Conservation (phyloP, 1,140 invertebrate genomes). For the Popillia japonica region DNA sequence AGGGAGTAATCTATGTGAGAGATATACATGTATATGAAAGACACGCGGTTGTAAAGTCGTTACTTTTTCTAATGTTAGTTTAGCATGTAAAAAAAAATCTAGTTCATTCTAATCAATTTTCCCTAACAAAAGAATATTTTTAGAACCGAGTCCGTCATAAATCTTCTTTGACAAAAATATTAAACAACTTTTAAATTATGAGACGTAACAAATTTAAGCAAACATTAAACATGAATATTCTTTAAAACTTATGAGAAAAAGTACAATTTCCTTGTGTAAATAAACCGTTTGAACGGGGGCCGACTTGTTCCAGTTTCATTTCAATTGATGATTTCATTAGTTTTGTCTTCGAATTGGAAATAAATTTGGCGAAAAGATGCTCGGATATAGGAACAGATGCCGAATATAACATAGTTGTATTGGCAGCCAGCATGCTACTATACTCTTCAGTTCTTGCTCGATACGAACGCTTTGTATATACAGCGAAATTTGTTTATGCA, state of each 20-base stretch:
- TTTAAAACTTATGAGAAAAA: not conserved
- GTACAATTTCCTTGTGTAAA: not conserved
- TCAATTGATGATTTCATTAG: constrained; percentile 1
- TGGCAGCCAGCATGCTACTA: not conserved
- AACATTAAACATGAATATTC: not conserved
- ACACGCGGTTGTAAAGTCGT: no score
- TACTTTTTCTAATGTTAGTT: no score
- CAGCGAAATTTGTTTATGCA: not conserved
- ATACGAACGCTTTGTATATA: not conserved
- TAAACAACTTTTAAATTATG: no score
- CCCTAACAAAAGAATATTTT: no score
- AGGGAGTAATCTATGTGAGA: no score
- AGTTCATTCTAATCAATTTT: no score
- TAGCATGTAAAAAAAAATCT: no score
- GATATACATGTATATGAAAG: no score
- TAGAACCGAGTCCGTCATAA: no score
- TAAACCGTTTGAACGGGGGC: not conserved
- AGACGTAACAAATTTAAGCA: no score
- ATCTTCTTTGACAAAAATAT: no score
- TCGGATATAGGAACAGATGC: not conserved
- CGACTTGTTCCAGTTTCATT: not conserved
- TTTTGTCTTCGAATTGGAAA: not conserved
- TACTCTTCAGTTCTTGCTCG: not conserved
- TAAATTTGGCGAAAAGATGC: not conserved
- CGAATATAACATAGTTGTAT: not conserved